A percentile compares a stretch with the other conserved stretches of the same genome.
Evolutionary conservation across 2,113 vertebrate species (phyloP).

Genomic region (Maccullochella peelii): DNA sequence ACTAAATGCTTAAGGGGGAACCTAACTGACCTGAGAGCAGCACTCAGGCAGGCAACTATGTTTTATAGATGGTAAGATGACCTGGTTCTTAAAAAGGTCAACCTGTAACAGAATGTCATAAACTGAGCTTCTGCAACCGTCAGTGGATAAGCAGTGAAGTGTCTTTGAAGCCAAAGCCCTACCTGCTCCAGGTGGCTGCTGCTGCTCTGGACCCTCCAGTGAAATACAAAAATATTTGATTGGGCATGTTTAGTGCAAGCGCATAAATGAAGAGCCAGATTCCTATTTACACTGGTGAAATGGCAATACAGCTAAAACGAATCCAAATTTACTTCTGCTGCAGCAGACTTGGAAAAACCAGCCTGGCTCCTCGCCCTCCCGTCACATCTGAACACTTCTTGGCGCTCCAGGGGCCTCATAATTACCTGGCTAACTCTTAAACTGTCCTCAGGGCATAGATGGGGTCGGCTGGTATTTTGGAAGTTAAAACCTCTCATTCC

Average conservation of each 20-base stretch:
- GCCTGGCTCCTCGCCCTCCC: neutral
- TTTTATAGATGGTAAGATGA: neutral
- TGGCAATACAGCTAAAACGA: neutral
- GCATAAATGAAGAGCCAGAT: neutral
- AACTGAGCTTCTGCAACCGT: conserved; percentile 12
- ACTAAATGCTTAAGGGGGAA: conserved; percentile 24
- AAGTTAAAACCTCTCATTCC: conserved; percentile 18
- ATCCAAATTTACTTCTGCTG: conserved; percentile 18
- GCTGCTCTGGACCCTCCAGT: neutral
- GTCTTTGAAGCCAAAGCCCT: conserved; percentile 16
- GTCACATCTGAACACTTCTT: conserved; percentile 41
- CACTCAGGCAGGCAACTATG: neutral
- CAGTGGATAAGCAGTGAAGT: neutral
- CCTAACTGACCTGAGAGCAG: conserved; percentile 24
- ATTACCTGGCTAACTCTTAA: conserved; percentile 51
- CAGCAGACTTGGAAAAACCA: conserved; percentile 26
- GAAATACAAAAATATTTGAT: conserved; percentile 15
- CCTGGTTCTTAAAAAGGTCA: neutral
- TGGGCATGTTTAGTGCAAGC: neutral
- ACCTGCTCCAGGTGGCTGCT: conserved; percentile 18
- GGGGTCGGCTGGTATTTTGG: conserved; percentile 39
- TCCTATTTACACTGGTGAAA: conserved; percentile 10
- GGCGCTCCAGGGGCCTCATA: conserved; percentile 37
- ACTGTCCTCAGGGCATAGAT: conserved; percentile 35
- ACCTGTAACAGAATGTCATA: neutral